These are phyloP conservation scores for Aspidiotus rigidus DNA, from an alignment of 2,888 invertebrate species.

Conservation along the genomic window DNA sequence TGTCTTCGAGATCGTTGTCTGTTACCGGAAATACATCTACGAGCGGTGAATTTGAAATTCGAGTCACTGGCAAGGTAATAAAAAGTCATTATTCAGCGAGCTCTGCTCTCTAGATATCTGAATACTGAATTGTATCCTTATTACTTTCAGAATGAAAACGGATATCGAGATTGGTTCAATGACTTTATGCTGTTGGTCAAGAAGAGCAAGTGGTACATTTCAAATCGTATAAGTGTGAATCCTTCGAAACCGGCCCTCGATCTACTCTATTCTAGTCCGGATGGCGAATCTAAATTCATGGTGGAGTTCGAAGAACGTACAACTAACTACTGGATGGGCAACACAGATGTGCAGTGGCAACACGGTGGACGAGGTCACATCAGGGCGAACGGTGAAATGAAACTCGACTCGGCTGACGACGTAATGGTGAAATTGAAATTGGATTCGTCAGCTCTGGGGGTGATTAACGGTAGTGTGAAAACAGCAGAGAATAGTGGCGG, in stretches of 20 bases:
- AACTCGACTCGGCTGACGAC: slow-evolving; percentile 10
- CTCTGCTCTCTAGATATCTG: too few species aligned
- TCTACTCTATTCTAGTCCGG: slow-evolving; percentile 19
- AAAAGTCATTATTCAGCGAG: background rate
- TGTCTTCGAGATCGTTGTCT: slow-evolving; percentile 8
- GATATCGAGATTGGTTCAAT: slow-evolving; percentile 7
- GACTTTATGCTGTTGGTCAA: slow-evolving; percentile 1
- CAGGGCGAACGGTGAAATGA: slow-evolving; percentile 21
- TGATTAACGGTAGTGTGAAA: background rate
- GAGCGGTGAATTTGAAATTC: slow-evolving; percentile 18
- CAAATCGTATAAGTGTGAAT: slow-evolving; percentile 5
- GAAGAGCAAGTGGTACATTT: slow-evolving; percentile 10
- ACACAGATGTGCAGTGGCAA: slow-evolving; percentile 9
- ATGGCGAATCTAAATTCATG: slow-evolving; percentile 28
- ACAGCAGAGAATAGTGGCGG: background rate
- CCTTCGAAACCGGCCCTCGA: slow-evolving; percentile 19
- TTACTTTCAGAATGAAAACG: slow-evolving; percentile 12
- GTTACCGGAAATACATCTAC: slow-evolving; percentile 17
- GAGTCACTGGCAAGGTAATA: slow-evolving; percentile 12
- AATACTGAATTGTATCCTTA: background rate
- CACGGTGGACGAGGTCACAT: slow-evolving; percentile 25
- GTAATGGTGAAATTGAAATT: slow-evolving; percentile 18
- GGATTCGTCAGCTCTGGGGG: slow-evolving; percentile 17
- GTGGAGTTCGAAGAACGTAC: slow-evolving; percentile 15
- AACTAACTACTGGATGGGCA: slow-evolving; percentile 16